These are phyloP conservation scores for Monopterus albus DNA, from an alignment of 2,113 vertebrate genomes.

Conservation along the genomic window DNA sequence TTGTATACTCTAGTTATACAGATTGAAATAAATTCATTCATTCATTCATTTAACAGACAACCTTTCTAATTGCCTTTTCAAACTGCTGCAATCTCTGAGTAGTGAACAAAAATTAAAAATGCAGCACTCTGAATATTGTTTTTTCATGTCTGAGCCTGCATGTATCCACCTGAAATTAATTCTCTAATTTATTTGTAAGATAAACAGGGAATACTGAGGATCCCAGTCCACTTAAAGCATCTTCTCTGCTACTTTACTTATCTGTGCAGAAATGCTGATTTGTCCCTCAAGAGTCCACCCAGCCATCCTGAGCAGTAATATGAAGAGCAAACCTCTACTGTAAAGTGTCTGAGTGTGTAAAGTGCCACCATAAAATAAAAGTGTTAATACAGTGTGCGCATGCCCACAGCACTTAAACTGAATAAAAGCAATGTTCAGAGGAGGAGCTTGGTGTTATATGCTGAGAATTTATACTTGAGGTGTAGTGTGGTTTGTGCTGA, in stretches of 20 bases:
- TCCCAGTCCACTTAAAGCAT: conserved; percentile 75
- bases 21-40: no score
- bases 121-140: conserved; percentile 62
- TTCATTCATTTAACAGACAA: conserved; percentile 65
- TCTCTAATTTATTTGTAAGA: conserved; percentile 76
- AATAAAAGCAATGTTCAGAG: neutral
- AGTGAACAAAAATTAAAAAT: conserved; percentile 66
- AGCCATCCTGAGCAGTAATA: conserved; percentile 22
- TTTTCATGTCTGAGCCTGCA: conserved; percentile 70
- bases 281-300: conserved; percentile 55
- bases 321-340: conserved; percentile 25
- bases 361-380: conserved; percentile 28
- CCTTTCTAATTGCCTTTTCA: conserved; percentile 69
- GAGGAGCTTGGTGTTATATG: conserved; percentile 8
- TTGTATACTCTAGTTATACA: no score
- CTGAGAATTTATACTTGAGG: conserved; percentile 24
- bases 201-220: conserved; percentile 75
- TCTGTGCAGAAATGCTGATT: conserved; percentile 55
- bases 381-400: conserved; percentile 4
- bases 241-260: conserved; percentile 66
- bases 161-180: conserved; percentile 79
- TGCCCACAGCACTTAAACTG: neutral
- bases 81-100: conserved; percentile 58
- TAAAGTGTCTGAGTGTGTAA: conserved; percentile 31
- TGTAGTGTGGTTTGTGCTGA: conserved; percentile 1